Percentiles rank a stretch among this genome's conserved stretches.
Evolutionary conservation across 64 coral and sea anemone genomes (phyloP).

Genomic region (Acropora yongei): DNA sequence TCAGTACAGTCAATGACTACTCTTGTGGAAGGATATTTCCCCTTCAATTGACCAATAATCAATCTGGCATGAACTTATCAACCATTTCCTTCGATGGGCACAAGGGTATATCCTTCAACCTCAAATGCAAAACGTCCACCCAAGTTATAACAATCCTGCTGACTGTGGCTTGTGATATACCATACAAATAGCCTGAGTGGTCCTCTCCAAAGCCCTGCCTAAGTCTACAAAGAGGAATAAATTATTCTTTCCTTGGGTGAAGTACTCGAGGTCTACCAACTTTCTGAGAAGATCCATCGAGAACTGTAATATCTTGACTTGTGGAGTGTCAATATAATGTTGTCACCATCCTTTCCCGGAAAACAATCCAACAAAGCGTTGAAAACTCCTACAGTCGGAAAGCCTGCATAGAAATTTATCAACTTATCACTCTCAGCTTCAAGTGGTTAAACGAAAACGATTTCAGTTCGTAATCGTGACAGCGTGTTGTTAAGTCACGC

Average conservation of each 20-base stretch:
- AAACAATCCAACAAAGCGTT: not conserved
- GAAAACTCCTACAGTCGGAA: slow-evolving; percentile 6
- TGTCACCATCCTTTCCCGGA: slow-evolving; percentile 1
- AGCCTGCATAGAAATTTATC: slow-evolving; percentile 18
- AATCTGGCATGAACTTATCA: slow-evolving; percentile 40
- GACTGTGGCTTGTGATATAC: slow-evolving; percentile 42
- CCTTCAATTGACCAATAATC: slow-evolving; percentile 21
- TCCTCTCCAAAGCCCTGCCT: slow-evolving; percentile 48
- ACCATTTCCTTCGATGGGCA: slow-evolving; percentile 56
- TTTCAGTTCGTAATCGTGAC: slow-evolving; percentile 2
- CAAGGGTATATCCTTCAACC: slow-evolving; percentile 31
- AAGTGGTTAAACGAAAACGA: not conserved
- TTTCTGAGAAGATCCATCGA: not conserved
- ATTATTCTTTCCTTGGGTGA: slow-evolving; percentile 40
- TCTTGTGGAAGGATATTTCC: slow-evolving; percentile 12
- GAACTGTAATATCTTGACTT: too few relatives aligned
- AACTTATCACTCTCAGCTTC: slow-evolving; percentile 8
- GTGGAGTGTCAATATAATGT: too few relatives aligned
- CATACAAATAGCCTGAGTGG: slow-evolving; percentile 41
- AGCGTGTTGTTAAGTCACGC: not conserved
- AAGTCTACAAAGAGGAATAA: slow-evolving; percentile 28
- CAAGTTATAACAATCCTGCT: slow-evolving; percentile 62
- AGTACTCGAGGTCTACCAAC: slow-evolving; percentile 41
- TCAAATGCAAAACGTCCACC: slow-evolving; percentile 60
- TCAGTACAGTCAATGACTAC: slow-evolving; percentile 55